These are phyloP conservation scores for Zaprionus inermis DNA, from an alignment of 1,140 invertebrate genomes.

Conservation along the genomic window DNA sequence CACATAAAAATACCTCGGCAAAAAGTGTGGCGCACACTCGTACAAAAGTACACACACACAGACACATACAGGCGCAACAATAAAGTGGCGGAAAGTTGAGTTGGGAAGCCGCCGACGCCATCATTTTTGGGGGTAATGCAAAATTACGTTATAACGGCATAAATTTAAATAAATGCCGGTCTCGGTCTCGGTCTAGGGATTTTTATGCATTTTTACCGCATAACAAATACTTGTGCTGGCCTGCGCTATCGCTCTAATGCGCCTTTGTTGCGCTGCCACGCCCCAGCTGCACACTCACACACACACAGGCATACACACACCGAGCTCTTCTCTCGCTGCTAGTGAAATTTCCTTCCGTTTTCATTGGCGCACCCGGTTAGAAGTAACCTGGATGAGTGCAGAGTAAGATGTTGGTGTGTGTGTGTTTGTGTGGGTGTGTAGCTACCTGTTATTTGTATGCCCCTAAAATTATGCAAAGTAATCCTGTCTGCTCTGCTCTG, in stretches of 20 bases:
- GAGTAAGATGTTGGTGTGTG: conserved; percentile 10
- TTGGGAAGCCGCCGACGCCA: conserved; percentile 48
- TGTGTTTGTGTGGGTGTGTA: conserved; percentile 25
- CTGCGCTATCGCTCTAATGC: conserved; percentile 73
- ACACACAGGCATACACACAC: conserved; percentile 12
- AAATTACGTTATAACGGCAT: conserved; percentile 84
- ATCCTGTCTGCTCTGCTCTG: conserved; percentile 55
- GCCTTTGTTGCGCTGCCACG: conserved; percentile 56
- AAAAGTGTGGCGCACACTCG: conserved; percentile 52
- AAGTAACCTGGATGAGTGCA: conserved; percentile 21
- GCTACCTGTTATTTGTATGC: conserved; percentile 75
- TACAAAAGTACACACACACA: conserved; percentile 29
- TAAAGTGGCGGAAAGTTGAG: conserved; percentile 65
- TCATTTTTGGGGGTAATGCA: conserved; percentile 79
- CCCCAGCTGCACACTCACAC: conserved; percentile 31
- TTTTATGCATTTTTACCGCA: conserved; percentile 84
- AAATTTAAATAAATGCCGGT: conserved; percentile 84
- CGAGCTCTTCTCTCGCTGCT: conserved; percentile 34
- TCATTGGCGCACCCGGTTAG: conserved; percentile 55
- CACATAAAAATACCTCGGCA: conserved; percentile 64
- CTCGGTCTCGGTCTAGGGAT: conserved; percentile 83
- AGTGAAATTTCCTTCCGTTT: conserved; percentile 83
- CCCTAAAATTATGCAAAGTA: conserved; percentile 82
- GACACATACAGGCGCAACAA: conserved; percentile 52
- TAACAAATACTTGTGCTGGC: conserved; percentile 83